Evolutionary conservation across 2,888 invertebrate species (phyloP).

Genomic region (Parnassius smintheus): DNA sequence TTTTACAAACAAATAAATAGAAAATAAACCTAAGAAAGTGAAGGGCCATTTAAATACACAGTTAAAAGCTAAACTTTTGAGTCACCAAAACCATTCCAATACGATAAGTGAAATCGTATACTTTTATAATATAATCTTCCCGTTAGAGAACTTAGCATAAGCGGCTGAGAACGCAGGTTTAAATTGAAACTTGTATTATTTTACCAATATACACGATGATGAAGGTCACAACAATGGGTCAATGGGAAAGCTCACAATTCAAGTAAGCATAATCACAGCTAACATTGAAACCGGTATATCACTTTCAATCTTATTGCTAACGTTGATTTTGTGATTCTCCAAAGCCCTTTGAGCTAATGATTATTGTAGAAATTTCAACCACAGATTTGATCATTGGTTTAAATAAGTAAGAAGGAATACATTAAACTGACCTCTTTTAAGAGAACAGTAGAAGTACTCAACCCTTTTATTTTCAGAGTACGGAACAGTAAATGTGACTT

Average conservation of each 20-base stretch:
- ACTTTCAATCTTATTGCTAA: constrained; percentile 29
- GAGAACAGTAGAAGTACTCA: no score
- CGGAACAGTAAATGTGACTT: no score
- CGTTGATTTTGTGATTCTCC: not conserved
- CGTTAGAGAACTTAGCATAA: constrained; percentile 11
- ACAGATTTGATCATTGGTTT: no score
- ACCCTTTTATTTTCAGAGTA: no score
- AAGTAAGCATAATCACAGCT: constrained; percentile 17
- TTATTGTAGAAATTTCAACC: no score
- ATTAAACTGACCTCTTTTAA: no score
- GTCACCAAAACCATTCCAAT: not conserved
- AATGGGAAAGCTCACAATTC: constrained; percentile 34
- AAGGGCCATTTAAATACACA: not conserved
- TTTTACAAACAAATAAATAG: not conserved
- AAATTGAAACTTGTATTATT: constrained; percentile 27
- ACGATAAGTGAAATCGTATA: constrained; percentile 6
- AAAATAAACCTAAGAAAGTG: not conserved
- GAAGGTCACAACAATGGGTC: constrained; percentile 37
- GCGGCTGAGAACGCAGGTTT: constrained; percentile 1
- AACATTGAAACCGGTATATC: constrained; percentile 27
- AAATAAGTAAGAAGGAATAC: no score
- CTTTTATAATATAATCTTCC: constrained; percentile 6
- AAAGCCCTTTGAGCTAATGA: not conserved
- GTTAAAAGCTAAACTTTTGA: no score
- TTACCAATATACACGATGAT: constrained; percentile 52